phyloP scores from a whole-genome alignment of 2,888 invertebrate genomes.

The Acanthacorydalis orientalis region DNA sequence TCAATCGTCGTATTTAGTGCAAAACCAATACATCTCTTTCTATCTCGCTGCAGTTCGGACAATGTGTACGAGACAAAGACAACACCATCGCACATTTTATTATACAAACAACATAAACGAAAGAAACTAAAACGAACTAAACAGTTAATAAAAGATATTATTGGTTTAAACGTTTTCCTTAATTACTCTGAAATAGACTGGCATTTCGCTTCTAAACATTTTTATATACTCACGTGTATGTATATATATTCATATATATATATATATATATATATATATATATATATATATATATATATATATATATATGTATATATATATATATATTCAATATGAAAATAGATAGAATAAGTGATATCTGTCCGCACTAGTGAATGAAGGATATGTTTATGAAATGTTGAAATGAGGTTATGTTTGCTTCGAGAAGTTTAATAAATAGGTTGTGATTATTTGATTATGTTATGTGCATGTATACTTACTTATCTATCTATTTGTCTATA shows the following conservation, averaged over 20 bases:
- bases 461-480: too few species aligned
- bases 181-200: conserved; percentile 5
- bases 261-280: conserved; percentile 1
- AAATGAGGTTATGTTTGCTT: too few species aligned
- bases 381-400: too few species aligned
- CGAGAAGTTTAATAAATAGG: too few species aligned
- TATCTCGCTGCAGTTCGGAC: not conserved
- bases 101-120: not conserved
- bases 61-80: not conserved
- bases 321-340: not conserved
- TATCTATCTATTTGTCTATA: too few species aligned
- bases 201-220: not conserved
- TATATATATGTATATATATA: not conserved
- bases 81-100: not conserved
- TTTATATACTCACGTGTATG: not conserved
- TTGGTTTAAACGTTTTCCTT: conserved; percentile 15
- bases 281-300: not conserved
- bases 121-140: conserved; percentile 6
- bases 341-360: not conserved
- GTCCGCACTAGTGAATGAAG: not conserved
- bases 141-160: conserved; percentile 21
- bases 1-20: too few species aligned
- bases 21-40: too few species aligned
- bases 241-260: not conserved
- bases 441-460: too few species aligned